These are phyloP conservation scores for Cebidichthys violaceus DNA, from an alignment of 2,113 vertebrate species.

Conservation along the genomic window DNA sequence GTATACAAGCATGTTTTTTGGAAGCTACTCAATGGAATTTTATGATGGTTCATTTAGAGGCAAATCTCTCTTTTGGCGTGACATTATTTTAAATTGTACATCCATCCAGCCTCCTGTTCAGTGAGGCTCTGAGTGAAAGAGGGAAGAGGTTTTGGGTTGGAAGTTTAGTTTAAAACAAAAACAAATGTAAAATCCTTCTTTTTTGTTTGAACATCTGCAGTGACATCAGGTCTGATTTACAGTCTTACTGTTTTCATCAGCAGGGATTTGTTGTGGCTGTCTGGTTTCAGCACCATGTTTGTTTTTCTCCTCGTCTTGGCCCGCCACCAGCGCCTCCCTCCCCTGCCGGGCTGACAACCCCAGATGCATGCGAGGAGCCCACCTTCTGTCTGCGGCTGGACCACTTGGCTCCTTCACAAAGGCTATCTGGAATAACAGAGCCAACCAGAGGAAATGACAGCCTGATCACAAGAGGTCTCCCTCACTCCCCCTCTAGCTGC, in stretches of 20 bases:
- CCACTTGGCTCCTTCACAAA: conserved; percentile 82
- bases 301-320: conserved; percentile 81
- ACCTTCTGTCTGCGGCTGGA: conserved; percentile 77
- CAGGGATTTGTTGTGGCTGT: conserved; percentile 73
- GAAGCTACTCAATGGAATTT: background rate
- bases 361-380: conserved; percentile 76
- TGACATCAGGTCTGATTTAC: conserved; percentile 28
- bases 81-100: background rate
- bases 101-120: background rate
- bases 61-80: no score
- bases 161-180: background rate
- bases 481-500: conserved; percentile 44
- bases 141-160: background rate
- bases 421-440: conserved; percentile 81
- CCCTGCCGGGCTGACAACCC: conserved; percentile 81
- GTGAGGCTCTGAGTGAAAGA: background rate
- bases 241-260: conserved; percentile 58
- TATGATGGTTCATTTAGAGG: background rate
- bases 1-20: background rate
- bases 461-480: conserved; percentile 76
- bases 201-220: background rate
- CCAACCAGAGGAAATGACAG: conserved; percentile 80
- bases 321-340: conserved; percentile 71
- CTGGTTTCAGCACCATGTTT: conserved; percentile 77
- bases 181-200: background rate